A percentile compares a stretch with the other conserved stretches of the same genome.
Conservation (phyloP, 2,888 invertebrate genomes). For the Latheticus oryzae region DNA sequence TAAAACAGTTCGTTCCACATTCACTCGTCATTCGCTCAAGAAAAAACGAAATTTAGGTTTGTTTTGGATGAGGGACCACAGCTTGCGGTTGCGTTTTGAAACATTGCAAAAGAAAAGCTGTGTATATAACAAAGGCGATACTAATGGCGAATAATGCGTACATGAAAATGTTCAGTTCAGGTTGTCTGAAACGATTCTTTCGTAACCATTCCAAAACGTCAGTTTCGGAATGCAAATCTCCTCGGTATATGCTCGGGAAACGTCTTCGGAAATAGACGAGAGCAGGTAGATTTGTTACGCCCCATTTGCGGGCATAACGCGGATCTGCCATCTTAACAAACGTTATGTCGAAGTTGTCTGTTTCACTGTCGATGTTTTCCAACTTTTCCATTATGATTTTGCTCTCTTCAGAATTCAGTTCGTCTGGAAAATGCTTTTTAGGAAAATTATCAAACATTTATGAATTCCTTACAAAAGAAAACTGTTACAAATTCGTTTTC, state of each 20-base stretch:
- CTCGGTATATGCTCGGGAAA: slow-evolving; percentile 93
- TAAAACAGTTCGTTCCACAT: slow-evolving; percentile 9
- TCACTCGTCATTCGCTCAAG: slow-evolving; percentile 8
- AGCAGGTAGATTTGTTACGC: slow-evolving; percentile 89
- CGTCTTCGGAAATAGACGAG: slow-evolving; percentile 91
- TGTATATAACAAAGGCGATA: slow-evolving; percentile 88
- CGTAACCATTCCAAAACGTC: slow-evolving; percentile 93
- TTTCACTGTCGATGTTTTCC: slow-evolving; percentile 95
- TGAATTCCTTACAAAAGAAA: slow-evolving; percentile 87
- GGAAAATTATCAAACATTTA: slow-evolving; percentile 49
- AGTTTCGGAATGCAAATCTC: slow-evolving; percentile 84
- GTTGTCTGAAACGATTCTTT: slow-evolving; percentile 92
- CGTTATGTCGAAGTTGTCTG: slow-evolving; percentile 92
- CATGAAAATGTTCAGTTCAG: slow-evolving; percentile 94
- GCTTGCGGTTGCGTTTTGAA: slow-evolving; percentile 80
- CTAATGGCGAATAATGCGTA: slow-evolving; percentile 89
- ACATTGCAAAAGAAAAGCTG: slow-evolving; percentile 90
- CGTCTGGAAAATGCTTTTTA: slow-evolving; percentile 71
- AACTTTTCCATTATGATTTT: slow-evolving; percentile 84
- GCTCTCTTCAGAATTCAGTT: slow-evolving; percentile 83
- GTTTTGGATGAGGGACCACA: slow-evolving; percentile 74
- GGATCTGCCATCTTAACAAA: slow-evolving; percentile 95
- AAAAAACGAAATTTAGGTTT: slow-evolving; percentile 55
- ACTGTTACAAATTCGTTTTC: slow-evolving; percentile 96
- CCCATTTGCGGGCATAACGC: slow-evolving; percentile 93